Evolutionary conservation across 2,797 vertebrate species (phyloP).

Genomic region (Semotilus atromaculatus): DNA sequence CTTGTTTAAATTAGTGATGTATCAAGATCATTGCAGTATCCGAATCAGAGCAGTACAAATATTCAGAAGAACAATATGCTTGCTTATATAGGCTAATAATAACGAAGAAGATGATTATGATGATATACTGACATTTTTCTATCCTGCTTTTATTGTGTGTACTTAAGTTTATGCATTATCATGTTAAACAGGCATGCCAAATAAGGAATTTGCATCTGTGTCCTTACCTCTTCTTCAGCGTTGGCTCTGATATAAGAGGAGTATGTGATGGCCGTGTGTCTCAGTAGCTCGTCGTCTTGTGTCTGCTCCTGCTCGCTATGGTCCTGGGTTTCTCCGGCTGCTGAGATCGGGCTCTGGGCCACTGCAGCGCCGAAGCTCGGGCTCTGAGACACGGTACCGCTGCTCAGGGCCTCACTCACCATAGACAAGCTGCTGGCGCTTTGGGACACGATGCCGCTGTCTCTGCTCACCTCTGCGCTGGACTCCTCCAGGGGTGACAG

Average conservation of each 20-base stretch:
- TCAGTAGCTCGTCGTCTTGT: slow-evolving; percentile 73
- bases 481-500: slow-evolving; percentile 77
- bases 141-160: background rate
- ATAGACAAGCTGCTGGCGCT: slow-evolving; percentile 90
- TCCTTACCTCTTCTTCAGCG: slow-evolving; percentile 81
- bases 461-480: slow-evolving; percentile 79
- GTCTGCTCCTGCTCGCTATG: slow-evolving; percentile 55
- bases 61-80: background rate
- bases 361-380: slow-evolving; percentile 84
- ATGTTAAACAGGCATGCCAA: background rate
- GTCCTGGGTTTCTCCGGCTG: slow-evolving; percentile 60
- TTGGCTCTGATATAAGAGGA: slow-evolving; percentile 81
- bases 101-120: fast-evolving
- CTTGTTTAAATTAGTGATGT: background rate
- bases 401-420: slow-evolving; percentile 81
- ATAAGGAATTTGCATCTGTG: background rate
- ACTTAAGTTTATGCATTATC: background rate
- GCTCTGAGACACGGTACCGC: slow-evolving; percentile 89
- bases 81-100: background rate
- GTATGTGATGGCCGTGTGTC: slow-evolving; percentile 75
- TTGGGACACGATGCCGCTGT: slow-evolving; percentile 93
- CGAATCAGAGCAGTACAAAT: no score
- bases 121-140: background rate
- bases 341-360: slow-evolving; percentile 69
- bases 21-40: background rate